Evolutionary conservation across 2,888 invertebrate species (phyloP), one percentile per base, ranked within the genome.

Genomic region (Dicyrtoma fusca): DNA sequence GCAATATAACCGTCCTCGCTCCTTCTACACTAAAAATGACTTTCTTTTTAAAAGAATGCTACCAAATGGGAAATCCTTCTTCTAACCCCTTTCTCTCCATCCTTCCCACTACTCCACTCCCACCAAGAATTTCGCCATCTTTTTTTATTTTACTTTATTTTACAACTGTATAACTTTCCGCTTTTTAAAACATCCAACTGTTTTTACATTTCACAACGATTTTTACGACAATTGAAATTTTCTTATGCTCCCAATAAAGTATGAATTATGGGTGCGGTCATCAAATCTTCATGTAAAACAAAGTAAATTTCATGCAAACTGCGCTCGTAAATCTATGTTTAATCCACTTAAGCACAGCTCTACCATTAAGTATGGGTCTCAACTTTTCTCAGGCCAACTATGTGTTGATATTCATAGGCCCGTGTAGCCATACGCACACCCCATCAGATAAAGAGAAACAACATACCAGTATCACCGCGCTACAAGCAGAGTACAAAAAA

Each of bases 211-310:
- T 65, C 34, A 51, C 19, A 19, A 19, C 26, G 53, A 55, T 34
- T 66, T 66, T 66, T 51, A 64, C 26, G 51, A 26, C 64, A 51
- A 53, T 55, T 42, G 66, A 53, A 66, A 53, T 42, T 66, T 53
- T 17, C 21, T 49, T 63, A 42, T 51, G 13, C 55, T 66, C 53
- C 65, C 53, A 66, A 66, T 66, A 66, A 66, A 66, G 8, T 66
- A 23, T 53, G 66, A 55, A 66, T 66, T 66, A 66, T 66, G 34
- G 25, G 34, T 34, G 34, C 34, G 34, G 34, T 34, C 34, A 34
- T 34, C 34, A 34, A 34, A 34, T 34, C 34, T 34, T 34, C 34
- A 34, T 34, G 34, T 34, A 34, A 34, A 34, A 34, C 34, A 34
- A 34, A 34, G 34, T 34, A 63, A 23, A 13, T 63, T 21, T 63